Conservation (phyloP, 2,888 invertebrate species). For the Platynereis dumerilii region DNA sequence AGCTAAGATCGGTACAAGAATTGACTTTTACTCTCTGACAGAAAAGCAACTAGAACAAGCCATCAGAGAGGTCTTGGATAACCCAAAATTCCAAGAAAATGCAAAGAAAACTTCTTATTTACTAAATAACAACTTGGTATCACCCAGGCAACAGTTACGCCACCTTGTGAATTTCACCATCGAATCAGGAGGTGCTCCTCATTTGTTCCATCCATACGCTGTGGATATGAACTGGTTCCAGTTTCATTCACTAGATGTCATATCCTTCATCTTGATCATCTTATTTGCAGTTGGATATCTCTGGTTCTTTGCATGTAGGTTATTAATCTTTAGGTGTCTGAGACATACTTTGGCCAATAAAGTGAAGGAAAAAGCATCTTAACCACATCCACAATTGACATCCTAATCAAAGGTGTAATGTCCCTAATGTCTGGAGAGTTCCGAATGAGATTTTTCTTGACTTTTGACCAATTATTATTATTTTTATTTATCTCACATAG, state of each 20-base stretch:
- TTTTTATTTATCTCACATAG: too few species aligned
- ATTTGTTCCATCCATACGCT: background rate
- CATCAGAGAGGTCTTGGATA: conserved; percentile 10
- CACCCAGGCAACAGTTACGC: conserved; percentile 3
- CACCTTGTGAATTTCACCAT: conserved; percentile 6
- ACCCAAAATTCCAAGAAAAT: conserved; percentile 7
- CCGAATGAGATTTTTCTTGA: too few species aligned
- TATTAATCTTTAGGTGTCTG: too few species aligned
- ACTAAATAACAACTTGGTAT: conserved; percentile 4
- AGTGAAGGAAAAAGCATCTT: too few species aligned
- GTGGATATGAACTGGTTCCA: conserved; percentile 3
- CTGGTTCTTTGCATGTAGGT: too few species aligned
- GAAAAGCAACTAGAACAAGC: conserved; percentile 1
- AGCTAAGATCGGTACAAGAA: conserved; percentile 5
- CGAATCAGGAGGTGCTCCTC: background rate
- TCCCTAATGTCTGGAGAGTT: too few species aligned
- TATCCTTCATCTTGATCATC: background rate
- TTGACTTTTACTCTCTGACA: conserved; percentile 3
- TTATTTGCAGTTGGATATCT: too few species aligned
- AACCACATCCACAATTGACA: too few species aligned
- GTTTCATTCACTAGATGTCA: conserved; percentile 4
- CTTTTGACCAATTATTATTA: too few species aligned
- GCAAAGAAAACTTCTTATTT: conserved; percentile 14
- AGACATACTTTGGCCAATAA: too few species aligned
- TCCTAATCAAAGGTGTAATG: too few species aligned